These are phyloP conservation scores for Aurelia sp. DNA, from an alignment of 30 jellyfish, hydroid and myxozoan species.

Conservation along the genomic window DNA sequence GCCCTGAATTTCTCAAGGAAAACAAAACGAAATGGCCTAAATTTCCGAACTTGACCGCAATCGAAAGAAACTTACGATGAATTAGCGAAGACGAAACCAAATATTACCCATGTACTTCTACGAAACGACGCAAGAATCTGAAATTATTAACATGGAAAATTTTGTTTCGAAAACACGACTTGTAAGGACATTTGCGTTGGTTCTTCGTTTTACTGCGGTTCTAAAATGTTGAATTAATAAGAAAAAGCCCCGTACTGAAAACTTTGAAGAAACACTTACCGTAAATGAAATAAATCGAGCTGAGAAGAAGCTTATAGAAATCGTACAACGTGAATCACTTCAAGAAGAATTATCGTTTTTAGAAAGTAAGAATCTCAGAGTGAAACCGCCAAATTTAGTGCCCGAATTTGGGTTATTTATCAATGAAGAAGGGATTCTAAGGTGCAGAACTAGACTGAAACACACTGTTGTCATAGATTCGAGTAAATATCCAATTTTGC, in stretches of 20 bases:
- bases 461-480: slow-evolving; percentile 8
- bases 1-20: too few species aligned
- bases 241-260: slow-evolving; percentile 4
- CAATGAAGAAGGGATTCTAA: slow-evolving; percentile 13
- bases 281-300: slow-evolving; percentile 1
- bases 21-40: too few species aligned
- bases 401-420: slow-evolving; percentile 20
- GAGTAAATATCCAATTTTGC: not conserved
- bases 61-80: too few species aligned
- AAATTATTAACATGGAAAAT: too few species aligned
- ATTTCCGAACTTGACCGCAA: too few species aligned
- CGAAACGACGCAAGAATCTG: too few species aligned
- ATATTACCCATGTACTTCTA: too few species aligned
- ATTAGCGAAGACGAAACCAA: too few species aligned
- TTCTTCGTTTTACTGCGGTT: too few species aligned
- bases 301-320: not conserved
- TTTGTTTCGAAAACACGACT: too few species aligned
- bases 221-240: too few species aligned
- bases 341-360: not conserved
- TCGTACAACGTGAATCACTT: slow-evolving; percentile 15
- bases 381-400: slow-evolving; percentile 17
- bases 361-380: slow-evolving; percentile 2
- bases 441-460: slow-evolving; percentile 13
- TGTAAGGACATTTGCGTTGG: too few species aligned
- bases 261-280: slow-evolving; percentile 8